A percentile compares a stretch with the other conserved stretches of the same genome.
These are phyloP conservation scores for Tonatia bakeri DNA, from an alignment of 2,113 vertebrate species.

Conservation along the genomic window DNA sequence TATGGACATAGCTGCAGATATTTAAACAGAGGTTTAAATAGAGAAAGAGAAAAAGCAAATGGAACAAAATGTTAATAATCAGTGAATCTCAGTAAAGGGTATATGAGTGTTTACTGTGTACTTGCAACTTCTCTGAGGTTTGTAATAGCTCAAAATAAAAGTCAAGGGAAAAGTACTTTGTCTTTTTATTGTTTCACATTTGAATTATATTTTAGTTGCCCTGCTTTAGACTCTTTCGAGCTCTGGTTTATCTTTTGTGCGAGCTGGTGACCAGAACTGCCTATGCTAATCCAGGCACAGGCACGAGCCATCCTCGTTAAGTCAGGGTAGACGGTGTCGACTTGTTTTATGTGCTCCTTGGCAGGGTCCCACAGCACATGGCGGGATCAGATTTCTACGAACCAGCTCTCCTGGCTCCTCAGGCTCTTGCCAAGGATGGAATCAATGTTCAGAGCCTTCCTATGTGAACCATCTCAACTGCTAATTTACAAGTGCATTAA, in stretches of 20 bases:
- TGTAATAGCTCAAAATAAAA: neutral
- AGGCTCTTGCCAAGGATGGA: neutral
- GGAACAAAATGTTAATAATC: neutral
- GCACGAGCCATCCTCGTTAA: fast-evolving
- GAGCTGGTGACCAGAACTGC: neutral
- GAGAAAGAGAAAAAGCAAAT: neutral
- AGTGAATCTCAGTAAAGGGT: neutral
- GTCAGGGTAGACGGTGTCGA: neutral
- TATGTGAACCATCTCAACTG: neutral
- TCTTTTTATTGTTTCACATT: neutral
- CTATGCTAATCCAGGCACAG: fast-evolving
- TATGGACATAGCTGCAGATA: neutral
- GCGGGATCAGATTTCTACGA: neutral
- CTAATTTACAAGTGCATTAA: neutral
- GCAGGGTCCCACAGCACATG: fast-evolving
- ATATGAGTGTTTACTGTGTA: neutral
- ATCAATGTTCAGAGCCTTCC: neutral
- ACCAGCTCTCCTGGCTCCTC: neutral
- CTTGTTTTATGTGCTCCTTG: neutral
- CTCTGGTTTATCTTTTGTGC: neutral
- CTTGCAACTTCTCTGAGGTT: neutral
- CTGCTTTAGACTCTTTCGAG: neutral
- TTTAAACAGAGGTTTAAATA: neutral
- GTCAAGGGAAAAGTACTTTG: neutral
- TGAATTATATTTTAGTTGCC: neutral